A percentile compares a stretch with the other conserved stretches of the same genome.
These are phyloP conservation scores for Benitochromis conjunctus DNA, from an alignment of 2,113 vertebrate genomes.

Conservation along the genomic window DNA sequence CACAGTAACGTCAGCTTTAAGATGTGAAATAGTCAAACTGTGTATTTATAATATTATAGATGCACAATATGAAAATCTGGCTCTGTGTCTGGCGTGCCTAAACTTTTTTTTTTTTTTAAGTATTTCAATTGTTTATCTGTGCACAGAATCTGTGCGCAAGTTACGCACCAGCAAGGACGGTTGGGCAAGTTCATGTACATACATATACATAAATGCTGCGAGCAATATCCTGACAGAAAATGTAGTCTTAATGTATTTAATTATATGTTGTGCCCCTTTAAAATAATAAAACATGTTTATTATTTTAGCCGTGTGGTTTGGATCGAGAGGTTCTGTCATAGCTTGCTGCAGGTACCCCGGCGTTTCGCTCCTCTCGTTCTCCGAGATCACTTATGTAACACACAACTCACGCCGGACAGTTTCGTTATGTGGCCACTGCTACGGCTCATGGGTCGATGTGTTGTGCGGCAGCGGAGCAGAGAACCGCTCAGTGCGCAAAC, in stretches of 20 bases:
- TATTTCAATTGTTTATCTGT: background rate
- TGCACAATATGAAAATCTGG: background rate
- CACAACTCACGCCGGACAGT: background rate
- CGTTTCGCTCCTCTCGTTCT: background rate
- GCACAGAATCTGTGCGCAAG: background rate
- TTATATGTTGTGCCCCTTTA: background rate
- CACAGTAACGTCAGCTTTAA: background rate
- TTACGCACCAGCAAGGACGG: background rate
- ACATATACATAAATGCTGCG: background rate
- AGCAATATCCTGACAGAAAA: background rate
- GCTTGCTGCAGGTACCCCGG: background rate
- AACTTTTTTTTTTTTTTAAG: background rate
- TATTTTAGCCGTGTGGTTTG: background rate
- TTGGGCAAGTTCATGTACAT: background rate
- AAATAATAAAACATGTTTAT: background rate
- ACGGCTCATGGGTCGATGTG: background rate
- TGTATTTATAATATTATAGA: background rate
- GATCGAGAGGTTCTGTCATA: background rate
- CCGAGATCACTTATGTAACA: background rate
- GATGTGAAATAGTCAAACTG: background rate
- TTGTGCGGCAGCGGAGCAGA: background rate
- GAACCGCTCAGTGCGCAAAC: background rate
- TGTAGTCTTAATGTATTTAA: background rate
- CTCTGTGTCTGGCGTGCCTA: rapidly evolving
- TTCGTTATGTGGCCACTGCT: background rate